Percentiles rank a stretch among this genome's conserved stretches.
Evolutionary conservation across 2,113 vertebrate species (phyloP).

Genomic region (Phocoena sinus): DNA sequence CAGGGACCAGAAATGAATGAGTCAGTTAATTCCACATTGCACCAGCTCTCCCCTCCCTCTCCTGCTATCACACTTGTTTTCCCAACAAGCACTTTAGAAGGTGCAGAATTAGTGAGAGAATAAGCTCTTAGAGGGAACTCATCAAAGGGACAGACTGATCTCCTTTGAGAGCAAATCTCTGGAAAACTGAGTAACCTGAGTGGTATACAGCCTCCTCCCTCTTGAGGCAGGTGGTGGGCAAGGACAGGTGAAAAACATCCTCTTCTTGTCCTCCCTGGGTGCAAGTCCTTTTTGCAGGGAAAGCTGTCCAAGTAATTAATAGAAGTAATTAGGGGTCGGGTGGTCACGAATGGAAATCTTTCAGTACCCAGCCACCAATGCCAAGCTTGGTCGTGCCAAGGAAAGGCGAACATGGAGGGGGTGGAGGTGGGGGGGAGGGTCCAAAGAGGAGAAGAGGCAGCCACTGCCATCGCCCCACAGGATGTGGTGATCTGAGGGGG

Average conservation of each 20-base stretch:
- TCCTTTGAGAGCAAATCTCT: not conserved
- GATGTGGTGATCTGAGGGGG: fast-evolving
- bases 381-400: conserved; percentile 5
- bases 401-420: not conserved
- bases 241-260: conserved; percentile 43
- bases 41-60: not conserved
- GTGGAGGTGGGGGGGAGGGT: no score
- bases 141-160: not conserved
- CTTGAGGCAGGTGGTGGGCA: conserved; percentile 21
- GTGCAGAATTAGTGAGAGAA: not conserved
- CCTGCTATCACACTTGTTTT: not conserved
- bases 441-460: not conserved
- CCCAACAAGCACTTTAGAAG: not conserved
- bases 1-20: no score
- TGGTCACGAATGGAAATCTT: conserved; percentile 57
- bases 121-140: not conserved
- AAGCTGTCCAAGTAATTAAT: conserved; percentile 71
- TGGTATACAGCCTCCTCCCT: not conserved
- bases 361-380: not conserved
- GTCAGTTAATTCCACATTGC: not conserved
- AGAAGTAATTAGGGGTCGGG: conserved; percentile 71
- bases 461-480: fast-evolving
- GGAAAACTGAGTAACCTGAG: not conserved
- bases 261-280: not conserved
- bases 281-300: conserved; percentile 26